Percentiles rank a stretch among this genome's conserved stretches.
These are phyloP conservation scores for Xestoiulus laeticollis DNA, from an alignment of 2,888 invertebrate species.

Conservation along the genomic window DNA sequence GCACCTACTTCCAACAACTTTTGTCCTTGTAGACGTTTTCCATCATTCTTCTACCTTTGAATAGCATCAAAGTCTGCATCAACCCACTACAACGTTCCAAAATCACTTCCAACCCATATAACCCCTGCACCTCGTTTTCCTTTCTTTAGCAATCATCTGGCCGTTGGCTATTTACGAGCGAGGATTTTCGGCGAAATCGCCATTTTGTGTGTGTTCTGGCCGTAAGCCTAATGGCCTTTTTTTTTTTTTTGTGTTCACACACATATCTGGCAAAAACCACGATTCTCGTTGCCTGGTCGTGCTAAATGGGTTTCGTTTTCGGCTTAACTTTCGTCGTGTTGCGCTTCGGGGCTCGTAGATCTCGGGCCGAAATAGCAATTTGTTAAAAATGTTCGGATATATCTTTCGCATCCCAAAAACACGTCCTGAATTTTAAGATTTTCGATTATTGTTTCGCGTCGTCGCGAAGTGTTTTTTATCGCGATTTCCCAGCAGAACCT, in stretches of 20 bases:
- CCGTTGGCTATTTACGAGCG: neutral
- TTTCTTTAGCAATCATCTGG: neutral
- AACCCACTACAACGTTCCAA: neutral
- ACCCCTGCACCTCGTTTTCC: neutral
- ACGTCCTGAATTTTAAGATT: constrained; percentile 37
- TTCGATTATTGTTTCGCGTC: constrained; percentile 37
- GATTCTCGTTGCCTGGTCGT: neutral
- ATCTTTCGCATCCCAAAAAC: neutral
- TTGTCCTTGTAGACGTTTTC: neutral
- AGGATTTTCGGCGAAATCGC: constrained; percentile 15
- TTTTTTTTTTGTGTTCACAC: too few species aligned
- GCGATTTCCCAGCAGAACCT: constrained; percentile 4
- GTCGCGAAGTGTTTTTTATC: constrained; percentile 25
- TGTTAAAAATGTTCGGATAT: neutral
- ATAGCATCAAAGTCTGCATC: too few species aligned
- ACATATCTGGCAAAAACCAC: neutral
- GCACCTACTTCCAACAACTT: neutral
- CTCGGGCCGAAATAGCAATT: constrained; percentile 32
- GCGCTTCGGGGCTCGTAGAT: constrained; percentile 31
- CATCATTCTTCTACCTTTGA: neutral
- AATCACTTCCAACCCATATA: neutral
- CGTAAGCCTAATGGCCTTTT: constrained; percentile 22
- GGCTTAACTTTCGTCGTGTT: constrained; percentile 28
- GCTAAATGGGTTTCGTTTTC: constrained; percentile 11
- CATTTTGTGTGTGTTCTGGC: neutral